Evolutionary conservation across 2,797 vertebrate genomes (phyloP).

Genomic region (Notamacropus eugenii): DNA sequence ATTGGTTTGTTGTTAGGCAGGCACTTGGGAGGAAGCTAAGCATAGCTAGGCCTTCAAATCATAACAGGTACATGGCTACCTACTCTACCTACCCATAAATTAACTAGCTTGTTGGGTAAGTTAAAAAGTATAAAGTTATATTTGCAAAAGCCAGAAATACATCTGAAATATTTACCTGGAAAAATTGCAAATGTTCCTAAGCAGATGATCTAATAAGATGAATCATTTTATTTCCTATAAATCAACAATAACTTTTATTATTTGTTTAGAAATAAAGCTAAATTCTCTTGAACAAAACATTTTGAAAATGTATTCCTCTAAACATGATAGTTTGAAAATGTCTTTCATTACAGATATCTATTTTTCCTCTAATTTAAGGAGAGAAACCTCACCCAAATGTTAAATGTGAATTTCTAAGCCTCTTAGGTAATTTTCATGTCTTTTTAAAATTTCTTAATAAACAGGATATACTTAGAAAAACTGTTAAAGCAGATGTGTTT

Average conservation of each 20-base stretch:
- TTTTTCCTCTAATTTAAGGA: background rate
- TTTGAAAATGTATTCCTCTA: background rate
- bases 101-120: too few relatives aligned
- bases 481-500: background rate
- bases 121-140: too few relatives aligned
- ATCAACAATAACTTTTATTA: background rate
- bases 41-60: background rate
- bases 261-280: background rate
- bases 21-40: background rate
- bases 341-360: background rate
- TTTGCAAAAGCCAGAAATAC: too few relatives aligned
- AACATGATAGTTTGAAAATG: background rate
- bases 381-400: background rate
- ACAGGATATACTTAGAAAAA: background rate
- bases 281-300: background rate
- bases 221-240: background rate
- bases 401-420: constrained; percentile 4
- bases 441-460: background rate
- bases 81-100: constrained; percentile 10
- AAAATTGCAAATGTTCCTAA: too few relatives aligned
- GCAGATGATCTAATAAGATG: background rate
- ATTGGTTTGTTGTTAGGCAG: background rate
- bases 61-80: background rate
- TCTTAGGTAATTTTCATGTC: background rate
- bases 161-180: too few relatives aligned